Base-by-base conservation (phyloP, 2,797 vertebrate genomes). In the Rallus crepitans region DNA sequence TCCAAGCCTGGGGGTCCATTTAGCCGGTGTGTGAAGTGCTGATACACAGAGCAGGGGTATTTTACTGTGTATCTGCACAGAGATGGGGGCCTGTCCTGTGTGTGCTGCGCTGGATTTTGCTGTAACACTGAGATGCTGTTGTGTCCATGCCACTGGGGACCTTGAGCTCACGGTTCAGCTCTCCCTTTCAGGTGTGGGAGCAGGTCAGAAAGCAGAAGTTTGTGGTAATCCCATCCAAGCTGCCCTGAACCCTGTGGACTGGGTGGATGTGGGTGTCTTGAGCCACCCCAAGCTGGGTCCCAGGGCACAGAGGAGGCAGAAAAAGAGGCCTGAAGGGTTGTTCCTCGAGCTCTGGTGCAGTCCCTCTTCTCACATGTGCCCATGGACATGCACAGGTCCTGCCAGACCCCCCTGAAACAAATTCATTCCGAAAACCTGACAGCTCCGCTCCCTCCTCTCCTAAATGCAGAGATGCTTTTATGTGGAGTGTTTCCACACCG, bases 401-500 rank as follows among this genome's bases (percentile, higher is more conserved):
- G 3, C 15, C 23, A 56, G 53, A 24, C 6, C 27, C 27, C 0
- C 0, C 30, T 1, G 0, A n/a, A 55, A 40, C 70, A 59, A 66
- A 40, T 0, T 8, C n/a, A 2, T 17, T 40, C 45, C 40, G n/a
- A 12, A 57, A 71, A 6, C 23, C 33, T 59, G 23, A 4, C 31
- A 35, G 1, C 30, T 42, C 66, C 3, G 0, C 12, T 61, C 73
- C 19, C 4, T 25, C 68, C 35, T 68, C 16, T 35, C 33, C 48
- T 50, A 15, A 50, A 50, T 27, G 48, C 48, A 52, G 25, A 15
- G 25, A 9, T 35, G 60, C 21, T 57, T 66, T 60, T 4, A 4
- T 19, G 4, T 0, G 77, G 14, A 48, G 8, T 4, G 30, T 37
- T 78, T 17, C 69, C 72, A 5, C 0, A 0, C 0, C 0, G 25